These are phyloP conservation scores for Epirrita christyi DNA, from an alignment of 2,888 invertebrate species.

Conservation along the genomic window DNA sequence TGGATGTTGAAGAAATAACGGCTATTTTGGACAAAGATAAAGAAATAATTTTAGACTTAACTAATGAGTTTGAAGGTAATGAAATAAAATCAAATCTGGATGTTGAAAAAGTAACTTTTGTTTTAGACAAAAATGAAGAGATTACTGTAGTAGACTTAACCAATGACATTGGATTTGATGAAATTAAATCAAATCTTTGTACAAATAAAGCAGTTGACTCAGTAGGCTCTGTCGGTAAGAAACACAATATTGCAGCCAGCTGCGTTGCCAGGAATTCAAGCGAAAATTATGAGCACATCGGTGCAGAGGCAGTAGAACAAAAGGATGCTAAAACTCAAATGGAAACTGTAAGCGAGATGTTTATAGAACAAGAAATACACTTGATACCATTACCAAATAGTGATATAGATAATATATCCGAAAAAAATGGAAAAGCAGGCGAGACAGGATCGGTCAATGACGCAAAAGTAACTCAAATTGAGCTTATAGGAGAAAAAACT, in stretches of 20 bases:
- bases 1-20: no score
- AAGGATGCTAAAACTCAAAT: slow-evolving; percentile 2
- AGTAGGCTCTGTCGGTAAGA: no score
- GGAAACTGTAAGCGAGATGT: not conserved
- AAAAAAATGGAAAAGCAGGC: not conserved
- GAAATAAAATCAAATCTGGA: not conserved
- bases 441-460: not conserved
- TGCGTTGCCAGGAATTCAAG: no score
- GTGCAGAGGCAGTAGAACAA: not conserved
- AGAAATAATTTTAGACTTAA: no score
- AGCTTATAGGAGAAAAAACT: not conserved
- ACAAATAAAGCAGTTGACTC: not conserved
- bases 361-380: slow-evolving; percentile 1
- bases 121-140: not conserved
- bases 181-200: not conserved
- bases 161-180: not conserved
- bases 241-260: no score
- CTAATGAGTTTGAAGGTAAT: no score
- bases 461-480: not conserved
- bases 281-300: not conserved
- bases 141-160: not conserved
- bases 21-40: no score
- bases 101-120: not conserved
- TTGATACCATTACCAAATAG: slow-evolving; percentile 8
- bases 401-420: not conserved